Evolutionary conservation across 2,888 invertebrate genomes (phyloP), one percentile per base, ranked within the genome.

Genomic region (Drosophila leonis): DNA sequence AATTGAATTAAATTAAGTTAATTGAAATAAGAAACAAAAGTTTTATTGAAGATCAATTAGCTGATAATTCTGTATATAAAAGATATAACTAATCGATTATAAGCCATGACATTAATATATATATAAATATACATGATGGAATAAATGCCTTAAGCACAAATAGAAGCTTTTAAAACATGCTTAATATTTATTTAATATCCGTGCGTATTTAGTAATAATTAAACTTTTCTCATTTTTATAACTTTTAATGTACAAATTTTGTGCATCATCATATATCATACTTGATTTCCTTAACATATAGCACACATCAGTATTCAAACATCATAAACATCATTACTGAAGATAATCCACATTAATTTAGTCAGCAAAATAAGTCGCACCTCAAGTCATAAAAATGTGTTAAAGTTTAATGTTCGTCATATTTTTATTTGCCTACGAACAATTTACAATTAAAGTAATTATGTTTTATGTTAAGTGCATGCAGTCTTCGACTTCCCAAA

Each of bases 381-480:
- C 31, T 56, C 31, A 33, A 20, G 20, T 12, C 15, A 33, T 15
- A 6, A 15, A 31, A 27, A 54, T 12, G 31, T 24, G 2, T 31
- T 24, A 31, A 20, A 42, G 4, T 8, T 20, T 4, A 12, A 31
- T 9, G 12, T 10, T 24, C 7, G 10, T 13, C 9, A 42, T 6
- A 18, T 54, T 39, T 54, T 18, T 8, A 41, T 55, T 39, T 39
- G 46, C 46, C 7, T 5, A 18, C 18, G 18, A 31, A 5, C 39
- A 29, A 29, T 29, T 55, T 12, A 39, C 6, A n/a, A 24, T 20
- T 20, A 20, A 12, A 15, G 29, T 15, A 59, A 48, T 48, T 48
- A 15, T 20, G 15, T 15, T 15, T 29, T 41, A n/a, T 31, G 5
- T 37, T 27, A 27, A 71, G 67, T 15, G 74, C 54, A 62, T 63